These are phyloP conservation scores for Beroe forskalii DNA, from an alignment of 37 sponge, comb jelly and placozoan genomes.

Conservation along the genomic window DNA sequence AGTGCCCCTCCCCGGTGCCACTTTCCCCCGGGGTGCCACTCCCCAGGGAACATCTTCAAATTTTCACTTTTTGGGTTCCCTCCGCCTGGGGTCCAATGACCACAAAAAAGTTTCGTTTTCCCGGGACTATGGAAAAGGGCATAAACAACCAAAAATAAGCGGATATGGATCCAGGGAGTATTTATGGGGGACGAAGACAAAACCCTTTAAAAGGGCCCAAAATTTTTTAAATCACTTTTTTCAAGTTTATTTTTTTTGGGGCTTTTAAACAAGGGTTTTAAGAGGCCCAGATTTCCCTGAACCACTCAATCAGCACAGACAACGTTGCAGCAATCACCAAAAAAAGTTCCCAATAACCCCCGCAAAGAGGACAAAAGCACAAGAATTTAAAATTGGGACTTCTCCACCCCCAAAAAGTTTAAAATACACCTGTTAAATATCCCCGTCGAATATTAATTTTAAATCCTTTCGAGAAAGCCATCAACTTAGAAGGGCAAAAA, in stretches of 20 bases:
- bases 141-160: neutral
- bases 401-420: neutral
- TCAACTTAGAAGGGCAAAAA: neutral
- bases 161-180: neutral
- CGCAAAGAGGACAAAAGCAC: neutral
- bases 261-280: neutral
- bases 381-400: neutral
- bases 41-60: neutral
- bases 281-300: neutral
- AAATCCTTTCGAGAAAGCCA: neutral
- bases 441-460: neutral
- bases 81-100: neutral
- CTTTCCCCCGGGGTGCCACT: neutral
- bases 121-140: neutral
- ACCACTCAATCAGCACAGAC: neutral
- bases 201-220: neutral
- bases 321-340: neutral
- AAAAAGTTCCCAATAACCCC: neutral
- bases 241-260: neutral
- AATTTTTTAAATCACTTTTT: neutral
- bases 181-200: conserved; percentile 10
- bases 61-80: neutral
- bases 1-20: neutral
- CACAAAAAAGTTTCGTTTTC: neutral
- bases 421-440: no score